These are phyloP conservation scores for Sander lucioperca DNA, from an alignment of 2,113 vertebrate genomes.

Conservation along the genomic window DNA sequence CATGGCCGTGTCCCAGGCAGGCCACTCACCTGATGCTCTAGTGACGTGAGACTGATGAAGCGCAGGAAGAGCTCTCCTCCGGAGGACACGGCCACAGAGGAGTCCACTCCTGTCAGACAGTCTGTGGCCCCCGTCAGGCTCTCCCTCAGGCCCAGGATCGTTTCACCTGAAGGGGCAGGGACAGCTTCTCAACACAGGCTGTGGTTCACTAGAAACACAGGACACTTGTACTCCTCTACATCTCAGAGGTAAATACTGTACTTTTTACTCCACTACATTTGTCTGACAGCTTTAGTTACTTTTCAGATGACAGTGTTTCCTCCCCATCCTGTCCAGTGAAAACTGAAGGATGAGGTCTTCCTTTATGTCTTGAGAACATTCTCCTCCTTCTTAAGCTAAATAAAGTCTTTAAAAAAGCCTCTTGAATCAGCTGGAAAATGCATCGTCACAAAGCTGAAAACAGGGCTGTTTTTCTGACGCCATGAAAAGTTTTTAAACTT, in stretches of 20 bases:
- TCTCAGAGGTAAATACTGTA: not conserved
- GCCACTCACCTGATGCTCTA: slow-evolving; percentile 87
- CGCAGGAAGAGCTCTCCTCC: slow-evolving; percentile 97
- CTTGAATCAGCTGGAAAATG: no score
- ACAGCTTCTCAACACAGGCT: not conserved
- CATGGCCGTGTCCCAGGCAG: not conserved
- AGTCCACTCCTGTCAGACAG: slow-evolving; percentile 90
- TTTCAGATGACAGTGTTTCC: no score
- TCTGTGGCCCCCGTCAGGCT: slow-evolving; percentile 91
- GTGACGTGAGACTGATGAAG: slow-evolving; percentile 95
- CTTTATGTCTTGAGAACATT: no score
- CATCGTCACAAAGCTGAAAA: no score
- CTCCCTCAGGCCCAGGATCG: slow-evolving; percentile 92
- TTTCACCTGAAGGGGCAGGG: slow-evolving; percentile 86
- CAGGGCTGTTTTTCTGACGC: no score
- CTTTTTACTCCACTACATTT: not conserved
- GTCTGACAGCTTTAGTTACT: no score
- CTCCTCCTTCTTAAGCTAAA: no score
- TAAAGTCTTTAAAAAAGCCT: no score
- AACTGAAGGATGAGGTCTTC: no score
- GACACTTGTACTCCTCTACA: not conserved
- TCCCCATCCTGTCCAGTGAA: no score
- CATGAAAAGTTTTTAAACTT: no score
- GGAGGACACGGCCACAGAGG: slow-evolving; percentile 95
- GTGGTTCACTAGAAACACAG: not conserved